Percentiles rank a stretch among this genome's conserved stretches.
Evolutionary conservation across 2,113 vertebrate species (phyloP).

Genomic region (Nematolebias whitei): DNA sequence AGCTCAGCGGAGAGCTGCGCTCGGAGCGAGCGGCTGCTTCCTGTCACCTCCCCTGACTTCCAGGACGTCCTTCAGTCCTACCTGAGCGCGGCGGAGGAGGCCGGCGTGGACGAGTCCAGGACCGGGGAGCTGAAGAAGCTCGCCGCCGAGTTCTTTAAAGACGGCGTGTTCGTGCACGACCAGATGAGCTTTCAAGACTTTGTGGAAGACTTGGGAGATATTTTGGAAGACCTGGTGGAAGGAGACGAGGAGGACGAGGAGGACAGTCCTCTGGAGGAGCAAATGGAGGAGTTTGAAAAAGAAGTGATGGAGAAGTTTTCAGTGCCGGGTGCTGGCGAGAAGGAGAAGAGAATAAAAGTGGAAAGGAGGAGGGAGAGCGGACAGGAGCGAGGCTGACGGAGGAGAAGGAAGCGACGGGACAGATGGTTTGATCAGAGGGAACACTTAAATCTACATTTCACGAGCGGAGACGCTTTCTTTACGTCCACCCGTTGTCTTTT

Average conservation of each 20-base stretch:
- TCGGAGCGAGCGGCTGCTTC: conserved; percentile 79
- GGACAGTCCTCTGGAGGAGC: conserved; percentile 71
- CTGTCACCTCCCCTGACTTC: conserved; percentile 80
- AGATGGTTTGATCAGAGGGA: conserved; percentile 48
- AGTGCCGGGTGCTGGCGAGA: conserved; percentile 25
- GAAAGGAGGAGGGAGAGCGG: conserved; percentile 55
- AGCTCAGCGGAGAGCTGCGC: conserved; percentile 80
- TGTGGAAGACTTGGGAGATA: conserved; percentile 86
- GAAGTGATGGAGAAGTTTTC: conserved; percentile 75
- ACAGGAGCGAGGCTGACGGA: conserved; percentile 59
- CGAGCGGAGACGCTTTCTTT: no score
- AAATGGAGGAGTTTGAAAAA: conserved; percentile 85
- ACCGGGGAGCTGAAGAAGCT: conserved; percentile 69
- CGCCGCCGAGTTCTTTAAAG: conserved; percentile 77
- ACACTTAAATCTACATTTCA: no score
- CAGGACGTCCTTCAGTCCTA: conserved; percentile 80
- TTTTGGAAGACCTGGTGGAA: conserved; percentile 87
- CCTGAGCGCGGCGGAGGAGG: conserved; percentile 67
- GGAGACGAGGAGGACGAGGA: conserved; percentile 48
- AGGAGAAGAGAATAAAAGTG: conserved; percentile 38
- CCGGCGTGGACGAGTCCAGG: conserved; percentile 46
- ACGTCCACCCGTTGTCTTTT: no score
- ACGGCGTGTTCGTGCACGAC: conserved; percentile 85
- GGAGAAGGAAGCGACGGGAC: conserved; percentile 13
- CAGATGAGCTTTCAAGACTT: conserved; percentile 86